phyloP scores from a whole-genome alignment of 2,113 vertebrate species.

The Elachura formosa region DNA sequence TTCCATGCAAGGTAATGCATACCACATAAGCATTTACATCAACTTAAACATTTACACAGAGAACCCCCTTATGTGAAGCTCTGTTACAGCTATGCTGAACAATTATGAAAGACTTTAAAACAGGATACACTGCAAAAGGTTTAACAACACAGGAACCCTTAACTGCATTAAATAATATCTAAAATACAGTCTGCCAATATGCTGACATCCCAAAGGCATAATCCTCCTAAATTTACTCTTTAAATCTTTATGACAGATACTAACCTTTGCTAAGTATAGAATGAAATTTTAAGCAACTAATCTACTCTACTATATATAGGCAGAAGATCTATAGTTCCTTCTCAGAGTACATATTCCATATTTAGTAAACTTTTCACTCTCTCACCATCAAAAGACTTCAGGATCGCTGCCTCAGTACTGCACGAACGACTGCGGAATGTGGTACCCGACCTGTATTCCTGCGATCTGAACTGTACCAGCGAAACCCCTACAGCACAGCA shows the following conservation, averaged over 20 bases:
- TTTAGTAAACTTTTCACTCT: slow-evolving; percentile 31
- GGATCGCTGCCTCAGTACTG: background rate
- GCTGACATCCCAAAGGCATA: background rate
- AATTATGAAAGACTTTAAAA: slow-evolving; percentile 53
- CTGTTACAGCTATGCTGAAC: background rate
- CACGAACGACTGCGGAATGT: background rate
- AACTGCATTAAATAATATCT: background rate
- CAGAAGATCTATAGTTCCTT: slow-evolving; percentile 9
- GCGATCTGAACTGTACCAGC: background rate
- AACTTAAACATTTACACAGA: background rate
- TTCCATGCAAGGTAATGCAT: slow-evolving; percentile 28
- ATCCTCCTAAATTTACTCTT: background rate
- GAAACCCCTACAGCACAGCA: slow-evolving; percentile 30
- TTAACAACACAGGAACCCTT: slow-evolving; percentile 43
- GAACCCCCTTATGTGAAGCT: background rate
- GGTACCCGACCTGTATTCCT: slow-evolving; percentile 1
- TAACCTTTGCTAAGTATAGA: slow-evolving; percentile 21
- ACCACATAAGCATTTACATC: background rate
- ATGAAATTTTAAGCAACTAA: background rate
- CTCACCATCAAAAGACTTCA: background rate
- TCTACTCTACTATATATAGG: background rate
- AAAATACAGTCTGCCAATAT: background rate
- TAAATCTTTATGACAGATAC: background rate
- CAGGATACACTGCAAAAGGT: slow-evolving; percentile 33
- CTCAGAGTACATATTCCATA: background rate